Base-by-base conservation (phyloP, 2,113 vertebrate species). In the Dasypus novemcinctus region DNA sequence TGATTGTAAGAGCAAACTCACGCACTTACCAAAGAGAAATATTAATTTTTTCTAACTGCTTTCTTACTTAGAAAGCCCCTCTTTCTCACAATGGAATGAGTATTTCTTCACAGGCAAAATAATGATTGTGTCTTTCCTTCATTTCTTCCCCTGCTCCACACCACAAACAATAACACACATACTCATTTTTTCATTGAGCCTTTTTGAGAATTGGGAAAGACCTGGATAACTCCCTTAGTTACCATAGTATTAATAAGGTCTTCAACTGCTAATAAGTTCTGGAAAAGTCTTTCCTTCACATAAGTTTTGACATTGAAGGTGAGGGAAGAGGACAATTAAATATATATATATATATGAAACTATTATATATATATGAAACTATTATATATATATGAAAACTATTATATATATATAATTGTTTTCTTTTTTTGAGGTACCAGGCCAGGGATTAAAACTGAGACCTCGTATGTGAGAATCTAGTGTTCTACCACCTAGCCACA, bases 161-260 rank as follows among this genome's bases (percentile, higher is more conserved):
- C 12, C 27, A 52, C 54, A 66, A 49, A 27, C 20, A 69, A 33
- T 59, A 18, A 80, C 20, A 66, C 43, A 84, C 43, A 84, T 29
- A 74, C 27, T 33, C 27, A 52, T 38, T 85, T 84, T 91, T 72
- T 59, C 87, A 38, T 78, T 83, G 7, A 84, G 18, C 1, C 31
- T 94, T 59, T 84, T 72, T 38, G 80, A 93, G 25, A 92, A 81
- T 61, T 82, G 36, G 18, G 41, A 95, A 69, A 72, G 36, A 64
- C 5, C 74, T 54, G 61, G 10, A 15, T 68, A 59, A 74, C 15
- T 90, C 18, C 75, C 10, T 78, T 86, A 61, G 17, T 78, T 64
- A 66, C 76, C 76, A 6, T 52, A 84, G 23, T 29, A 25, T 18
- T 38, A 76, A 75, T 71, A 83, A 66, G 17, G 29, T 66, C 8